A percentile compares a stretch with the other conserved stretches of the same genome.
phyloP scores from a whole-genome alignment of 2,888 invertebrate genomes.

The Eulithis prunata region DNA sequence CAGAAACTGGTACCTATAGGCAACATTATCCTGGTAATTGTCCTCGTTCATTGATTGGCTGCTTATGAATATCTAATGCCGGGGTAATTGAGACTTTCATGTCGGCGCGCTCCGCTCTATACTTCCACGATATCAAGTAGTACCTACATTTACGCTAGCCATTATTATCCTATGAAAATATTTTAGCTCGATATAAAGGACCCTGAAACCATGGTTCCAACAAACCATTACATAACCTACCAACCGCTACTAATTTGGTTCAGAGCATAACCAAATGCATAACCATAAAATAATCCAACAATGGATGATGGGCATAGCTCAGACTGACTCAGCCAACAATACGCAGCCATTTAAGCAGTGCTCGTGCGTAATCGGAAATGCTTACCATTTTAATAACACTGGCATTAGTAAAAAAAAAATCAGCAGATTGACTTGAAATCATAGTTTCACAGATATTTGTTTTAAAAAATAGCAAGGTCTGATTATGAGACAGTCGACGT shows the following conservation, averaged over 20 bases:
- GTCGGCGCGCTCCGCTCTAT: conserved; percentile 20
- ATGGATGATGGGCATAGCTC: conserved; percentile 25
- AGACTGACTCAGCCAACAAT: conserved; percentile 40
- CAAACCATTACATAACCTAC: neutral
- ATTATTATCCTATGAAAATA: neutral
- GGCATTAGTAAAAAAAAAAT: neutral
- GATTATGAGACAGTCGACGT: too few species aligned
- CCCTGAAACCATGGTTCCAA: neutral
- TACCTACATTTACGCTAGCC: conserved; percentile 6
- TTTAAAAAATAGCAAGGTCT: too few species aligned
- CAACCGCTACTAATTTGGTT: conserved; percentile 7
- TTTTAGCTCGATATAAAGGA: neutral
- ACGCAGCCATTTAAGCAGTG: conserved; percentile 28
- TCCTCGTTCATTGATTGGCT: conserved; percentile 28
- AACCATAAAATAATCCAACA: conserved; percentile 27
- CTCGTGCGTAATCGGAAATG: conserved; percentile 15
- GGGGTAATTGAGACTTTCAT: conserved; percentile 36
- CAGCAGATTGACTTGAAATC: neutral
- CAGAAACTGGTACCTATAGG: neutral
- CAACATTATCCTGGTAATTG: conserved; percentile 16
- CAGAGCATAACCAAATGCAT: conserved; percentile 15
- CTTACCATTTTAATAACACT: conserved; percentile 4
- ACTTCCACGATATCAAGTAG: conserved; percentile 10
- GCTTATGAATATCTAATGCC: conserved; percentile 36
- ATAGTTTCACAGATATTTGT: too few species aligned